These are phyloP conservation scores for Anadara kagoshimensis DNA, from an alignment of 1,140 invertebrate genomes.

Conservation along the genomic window DNA sequence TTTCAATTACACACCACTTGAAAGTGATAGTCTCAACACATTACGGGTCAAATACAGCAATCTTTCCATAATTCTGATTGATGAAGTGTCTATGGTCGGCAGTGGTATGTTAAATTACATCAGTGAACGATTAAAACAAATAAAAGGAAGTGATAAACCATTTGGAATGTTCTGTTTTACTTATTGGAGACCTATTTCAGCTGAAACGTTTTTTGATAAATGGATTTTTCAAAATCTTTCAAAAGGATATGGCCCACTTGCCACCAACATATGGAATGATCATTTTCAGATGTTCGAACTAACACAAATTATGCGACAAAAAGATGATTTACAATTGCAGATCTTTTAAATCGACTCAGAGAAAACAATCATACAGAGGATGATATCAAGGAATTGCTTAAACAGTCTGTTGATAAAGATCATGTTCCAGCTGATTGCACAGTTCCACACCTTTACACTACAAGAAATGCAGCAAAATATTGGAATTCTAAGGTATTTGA, in stretches of 20 bases:
- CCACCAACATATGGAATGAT: constrained; percentile 43
- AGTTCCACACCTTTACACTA: no score
- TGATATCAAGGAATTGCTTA: constrained; percentile 14
- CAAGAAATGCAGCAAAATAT: neutral
- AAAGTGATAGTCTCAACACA: constrained; percentile 29
- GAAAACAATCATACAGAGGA: constrained; percentile 19
- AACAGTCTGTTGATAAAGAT: no score
- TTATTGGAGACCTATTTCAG: constrained; percentile 45
- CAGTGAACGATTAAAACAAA: constrained; percentile 35
- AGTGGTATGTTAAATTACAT: constrained; percentile 35
- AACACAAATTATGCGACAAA: constrained; percentile 47
- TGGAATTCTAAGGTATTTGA: neutral
- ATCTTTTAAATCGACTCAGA: constrained; percentile 42
- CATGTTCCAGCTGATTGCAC: no score
- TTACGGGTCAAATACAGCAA: constrained; percentile 23
- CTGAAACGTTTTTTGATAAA: constrained; percentile 36
- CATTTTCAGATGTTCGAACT: constrained; percentile 41
- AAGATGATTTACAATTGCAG: constrained; percentile 40
- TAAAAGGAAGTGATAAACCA: constrained; percentile 27
- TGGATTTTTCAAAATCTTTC: constrained; percentile 37
- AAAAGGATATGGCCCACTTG: constrained; percentile 13
- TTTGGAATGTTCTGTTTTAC: constrained; percentile 43
- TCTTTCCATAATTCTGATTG: constrained; percentile 38
- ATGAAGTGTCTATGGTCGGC: constrained; percentile 51
- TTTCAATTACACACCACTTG: constrained; percentile 13